Conservation (phyloP, 2,888 invertebrate genomes). For the Acanthosepion pharaonis region DNA sequence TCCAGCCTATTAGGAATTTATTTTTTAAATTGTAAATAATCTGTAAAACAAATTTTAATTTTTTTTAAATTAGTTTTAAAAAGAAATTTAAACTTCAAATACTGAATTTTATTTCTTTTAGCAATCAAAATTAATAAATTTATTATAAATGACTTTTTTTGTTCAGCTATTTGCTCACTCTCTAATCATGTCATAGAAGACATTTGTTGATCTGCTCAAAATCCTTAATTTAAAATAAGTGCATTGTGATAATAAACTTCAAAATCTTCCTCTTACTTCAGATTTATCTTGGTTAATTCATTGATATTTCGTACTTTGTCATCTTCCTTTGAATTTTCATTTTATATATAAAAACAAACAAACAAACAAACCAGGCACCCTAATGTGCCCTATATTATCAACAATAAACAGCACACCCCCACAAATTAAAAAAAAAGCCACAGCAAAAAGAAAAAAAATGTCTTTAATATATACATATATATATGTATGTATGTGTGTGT, state of each 20-base stretch:
- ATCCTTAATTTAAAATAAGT: not conserved
- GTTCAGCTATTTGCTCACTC: not conserved
- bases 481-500: too few relatives aligned
- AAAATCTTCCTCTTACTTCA: not conserved
- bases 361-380: too few relatives aligned
- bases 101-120: not conserved
- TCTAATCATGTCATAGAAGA: not conserved
- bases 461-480: too few relatives aligned
- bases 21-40: not conserved
- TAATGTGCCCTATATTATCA: too few relatives aligned
- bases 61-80: not conserved
- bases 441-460: too few relatives aligned
- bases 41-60: not conserved
- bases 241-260: not conserved
- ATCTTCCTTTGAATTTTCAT: too few relatives aligned
- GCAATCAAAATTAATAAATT: not conserved
- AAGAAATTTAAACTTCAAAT: not conserved
- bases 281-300: not conserved
- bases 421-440: too few relatives aligned
- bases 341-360: too few relatives aligned
- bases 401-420: too few relatives aligned
- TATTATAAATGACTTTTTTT: not conserved
- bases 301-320: too few relatives aligned
- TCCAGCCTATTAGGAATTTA: not conserved
- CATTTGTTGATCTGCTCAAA: not conserved